A percentile compares a stretch with the other conserved stretches of the same genome.
phyloP scores from a whole-genome alignment of 2,888 invertebrate genomes.

The Ethmia dodecea region DNA sequence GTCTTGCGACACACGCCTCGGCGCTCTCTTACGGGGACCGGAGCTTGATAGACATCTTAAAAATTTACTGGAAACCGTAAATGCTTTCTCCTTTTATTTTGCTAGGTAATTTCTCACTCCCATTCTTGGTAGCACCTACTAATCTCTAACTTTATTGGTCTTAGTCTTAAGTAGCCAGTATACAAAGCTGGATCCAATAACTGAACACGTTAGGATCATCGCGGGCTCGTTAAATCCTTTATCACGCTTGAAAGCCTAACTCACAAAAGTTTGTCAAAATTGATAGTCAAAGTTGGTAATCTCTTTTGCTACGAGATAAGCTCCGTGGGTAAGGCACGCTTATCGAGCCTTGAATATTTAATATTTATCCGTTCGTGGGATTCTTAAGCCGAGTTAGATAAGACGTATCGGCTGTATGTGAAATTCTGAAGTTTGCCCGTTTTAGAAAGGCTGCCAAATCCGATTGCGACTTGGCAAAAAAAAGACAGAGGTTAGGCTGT shows the following conservation, averaged over 20 bases:
- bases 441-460: constrained; percentile 6
- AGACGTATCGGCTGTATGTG: constrained; percentile 11
- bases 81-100: too few relatives aligned
- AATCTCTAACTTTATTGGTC: too few relatives aligned
- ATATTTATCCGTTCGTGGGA: constrained; percentile 32
- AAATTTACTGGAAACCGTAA: too few relatives aligned
- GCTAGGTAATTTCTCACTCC: too few relatives aligned
- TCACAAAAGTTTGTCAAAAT: constrained; percentile 42
- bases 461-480: constrained; percentile 7
- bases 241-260: constrained; percentile 33
- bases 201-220: not conserved
- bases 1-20: constrained; percentile 48
- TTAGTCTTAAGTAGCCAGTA: too few relatives aligned
- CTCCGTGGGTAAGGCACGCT: constrained; percentile 36
- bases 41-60: not conserved
- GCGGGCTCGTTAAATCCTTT: constrained; percentile 22
- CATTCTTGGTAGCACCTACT: too few relatives aligned
- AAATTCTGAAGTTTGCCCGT: constrained; percentile 4
- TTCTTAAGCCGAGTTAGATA: constrained; percentile 22
- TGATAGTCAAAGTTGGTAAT: constrained; percentile 47
- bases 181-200: too few relatives aligned
- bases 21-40: not conserved
- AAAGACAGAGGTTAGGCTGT: constrained; percentile 8
- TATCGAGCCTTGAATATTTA: constrained; percentile 41
- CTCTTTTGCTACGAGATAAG: constrained; percentile 47